Conservation (phyloP, 1,140 invertebrate genomes). For the Drosophila setifemur region DNA sequence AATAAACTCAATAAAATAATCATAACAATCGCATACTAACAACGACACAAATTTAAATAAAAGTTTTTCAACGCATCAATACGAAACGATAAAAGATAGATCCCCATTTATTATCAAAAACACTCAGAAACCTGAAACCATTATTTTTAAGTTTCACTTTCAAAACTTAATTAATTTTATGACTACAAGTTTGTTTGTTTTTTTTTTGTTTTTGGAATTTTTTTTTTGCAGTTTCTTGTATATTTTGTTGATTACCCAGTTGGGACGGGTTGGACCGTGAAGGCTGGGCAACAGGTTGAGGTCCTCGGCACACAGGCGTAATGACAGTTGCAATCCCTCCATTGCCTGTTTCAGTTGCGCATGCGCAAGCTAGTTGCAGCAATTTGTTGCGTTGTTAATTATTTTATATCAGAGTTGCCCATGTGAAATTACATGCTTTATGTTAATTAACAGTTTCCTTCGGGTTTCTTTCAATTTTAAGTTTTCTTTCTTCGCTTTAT, state of each 20-base stretch:
- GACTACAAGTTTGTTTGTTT: constrained; percentile 53
- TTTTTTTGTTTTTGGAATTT: constrained; percentile 27
- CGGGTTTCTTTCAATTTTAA: constrained; percentile 8
- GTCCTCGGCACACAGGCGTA: constrained; percentile 6
- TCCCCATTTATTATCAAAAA: constrained; percentile 35
- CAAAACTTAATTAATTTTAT: constrained; percentile 69
- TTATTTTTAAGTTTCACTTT: constrained; percentile 66
- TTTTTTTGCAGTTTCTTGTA: constrained; percentile 34
- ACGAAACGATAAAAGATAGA: too few species aligned
- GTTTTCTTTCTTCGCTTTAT: constrained; percentile 13
- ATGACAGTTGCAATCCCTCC: background rate
- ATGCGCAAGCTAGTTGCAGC: background rate
- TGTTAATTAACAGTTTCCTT: constrained; percentile 25
- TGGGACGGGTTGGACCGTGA: background rate
- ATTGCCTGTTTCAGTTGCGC: background rate
- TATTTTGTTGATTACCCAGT: constrained; percentile 42
- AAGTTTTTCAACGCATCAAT: too few species aligned
- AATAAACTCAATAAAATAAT: too few species aligned
- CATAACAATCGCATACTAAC: too few species aligned
- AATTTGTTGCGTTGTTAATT: constrained; percentile 35
- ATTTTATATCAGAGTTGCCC: constrained; percentile 11
- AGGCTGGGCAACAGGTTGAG: constrained; percentile 31
- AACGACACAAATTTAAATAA: constrained; percentile 25
- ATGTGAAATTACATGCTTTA: constrained; percentile 28
- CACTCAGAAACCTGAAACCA: constrained; percentile 20